Percentiles rank a stretch among this genome's conserved stretches.
Conservation (phyloP, 2,888 invertebrate species). For the Hecatera dysodea region DNA sequence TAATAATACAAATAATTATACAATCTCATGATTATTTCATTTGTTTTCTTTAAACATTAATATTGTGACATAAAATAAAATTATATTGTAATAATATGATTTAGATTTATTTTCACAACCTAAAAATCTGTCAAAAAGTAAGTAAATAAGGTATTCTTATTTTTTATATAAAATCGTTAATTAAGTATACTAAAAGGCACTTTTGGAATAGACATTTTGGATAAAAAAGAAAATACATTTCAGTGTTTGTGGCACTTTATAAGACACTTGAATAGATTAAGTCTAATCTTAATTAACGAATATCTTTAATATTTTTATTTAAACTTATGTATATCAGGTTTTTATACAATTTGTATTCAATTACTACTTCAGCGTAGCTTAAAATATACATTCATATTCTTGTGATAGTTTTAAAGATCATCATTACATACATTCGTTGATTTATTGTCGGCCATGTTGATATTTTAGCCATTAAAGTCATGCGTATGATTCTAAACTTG, state of each 20-base stretch:
- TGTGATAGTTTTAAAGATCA: conserved; percentile 57
- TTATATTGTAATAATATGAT: conserved; percentile 46
- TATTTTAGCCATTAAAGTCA: conserved; percentile 35
- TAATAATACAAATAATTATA: conserved; percentile 58
- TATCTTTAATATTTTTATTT: conserved; percentile 39
- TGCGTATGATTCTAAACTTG: conserved; percentile 63
- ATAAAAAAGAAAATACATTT: conserved; percentile 50
- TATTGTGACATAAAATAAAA: conserved; percentile 75
- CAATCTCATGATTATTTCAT: conserved; percentile 66
- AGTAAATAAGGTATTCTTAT: conserved; percentile 31
- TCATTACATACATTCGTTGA: conserved; percentile 33
- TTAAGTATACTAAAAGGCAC: conserved; percentile 61
- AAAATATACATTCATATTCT: conserved; percentile 52
- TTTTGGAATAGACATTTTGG: conserved; percentile 57
- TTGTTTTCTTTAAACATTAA: conserved; percentile 63
- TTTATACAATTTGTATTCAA: conserved; percentile 61
- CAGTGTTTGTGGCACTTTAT: conserved; percentile 67
- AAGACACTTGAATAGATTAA: conserved; percentile 62
- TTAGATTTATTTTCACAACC: conserved; percentile 79
- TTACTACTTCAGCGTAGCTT: conserved; percentile 45
- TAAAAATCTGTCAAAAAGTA: conserved; percentile 65
- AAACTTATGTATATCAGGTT: conserved; percentile 54
- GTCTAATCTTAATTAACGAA: conserved; percentile 51
- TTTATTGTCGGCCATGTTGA: conserved; percentile 12
- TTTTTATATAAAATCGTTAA: conserved; percentile 30